phyloP scores from a whole-genome alignment of 2,113 vertebrate species.

The Capreolus pygargus region DNA sequence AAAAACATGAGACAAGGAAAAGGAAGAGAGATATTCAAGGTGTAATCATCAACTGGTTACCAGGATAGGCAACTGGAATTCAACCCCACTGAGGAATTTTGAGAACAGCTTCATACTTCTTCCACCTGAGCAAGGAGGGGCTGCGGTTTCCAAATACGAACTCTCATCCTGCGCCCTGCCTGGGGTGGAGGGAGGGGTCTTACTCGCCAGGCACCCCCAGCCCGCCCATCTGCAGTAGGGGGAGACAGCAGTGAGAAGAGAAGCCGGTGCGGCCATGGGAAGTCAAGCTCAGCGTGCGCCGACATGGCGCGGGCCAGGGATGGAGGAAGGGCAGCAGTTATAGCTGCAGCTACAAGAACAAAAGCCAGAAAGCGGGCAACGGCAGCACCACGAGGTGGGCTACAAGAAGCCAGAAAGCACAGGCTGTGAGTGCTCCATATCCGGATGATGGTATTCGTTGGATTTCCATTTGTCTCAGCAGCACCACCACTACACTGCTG shows the following conservation, averaged over 20 bases:
- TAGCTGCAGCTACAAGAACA: not conserved
- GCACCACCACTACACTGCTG: accelerated
- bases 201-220: not conserved
- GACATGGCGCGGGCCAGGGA: not conserved
- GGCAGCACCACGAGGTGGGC: not conserved
- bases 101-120: not conserved
- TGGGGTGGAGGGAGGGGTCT: not conserved
- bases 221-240: not conserved
- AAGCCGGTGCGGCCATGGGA: not conserved
- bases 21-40: not conserved
- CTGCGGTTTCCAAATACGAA: not conserved
- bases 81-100: not conserved
- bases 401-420: not conserved
- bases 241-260: not conserved
- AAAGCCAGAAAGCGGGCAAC: not conserved
- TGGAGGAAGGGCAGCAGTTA: not conserved
- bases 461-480: not conserved
- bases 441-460: not conserved
- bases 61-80: not conserved
- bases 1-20: not conserved
- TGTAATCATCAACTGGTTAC: not conserved
- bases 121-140: not conserved
- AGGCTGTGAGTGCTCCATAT: not conserved
- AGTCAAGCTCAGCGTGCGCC: not conserved
- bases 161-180: too few relatives aligned